phyloP scores from a whole-genome alignment of 2,888 invertebrate genomes.

The Stegophylla sp. region DNA sequence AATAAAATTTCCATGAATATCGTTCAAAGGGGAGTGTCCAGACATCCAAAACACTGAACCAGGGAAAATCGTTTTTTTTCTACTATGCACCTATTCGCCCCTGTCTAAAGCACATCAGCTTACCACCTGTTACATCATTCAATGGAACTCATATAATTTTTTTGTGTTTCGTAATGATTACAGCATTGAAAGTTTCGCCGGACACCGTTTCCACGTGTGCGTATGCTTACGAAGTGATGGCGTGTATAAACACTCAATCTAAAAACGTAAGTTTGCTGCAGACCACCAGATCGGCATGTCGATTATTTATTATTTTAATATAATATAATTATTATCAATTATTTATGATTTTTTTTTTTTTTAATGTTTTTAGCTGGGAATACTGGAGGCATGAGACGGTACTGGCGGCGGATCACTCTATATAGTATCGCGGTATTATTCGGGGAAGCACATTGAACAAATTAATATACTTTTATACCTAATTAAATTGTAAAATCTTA shows the following conservation, averaged over 20 bases:
- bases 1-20: too few species aligned
- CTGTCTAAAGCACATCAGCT: too few species aligned
- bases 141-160: too few species aligned
- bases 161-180: background rate
- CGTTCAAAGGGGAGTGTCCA: too few species aligned
- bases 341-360: background rate
- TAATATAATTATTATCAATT: too few species aligned
- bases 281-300: too few species aligned
- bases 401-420: background rate
- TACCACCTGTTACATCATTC: too few species aligned
- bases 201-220: background rate
- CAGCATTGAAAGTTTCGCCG: constrained; percentile 17
- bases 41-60: too few species aligned
- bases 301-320: too few species aligned
- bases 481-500: background rate
- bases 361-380: constrained; percentile 22
- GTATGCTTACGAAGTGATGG: constrained; percentile 36
- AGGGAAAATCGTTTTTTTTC: too few species aligned
- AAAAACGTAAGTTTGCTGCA: constrained; percentile 16
- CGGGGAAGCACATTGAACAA: background rate
- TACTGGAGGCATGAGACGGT: background rate
- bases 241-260: constrained; percentile 30
- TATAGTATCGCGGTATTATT: background rate
- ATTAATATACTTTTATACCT: too few species aligned
- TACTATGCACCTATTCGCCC: too few species aligned